Conservation (phyloP, 2,797 vertebrate genomes). For the Dermochelys coriacea region DNA sequence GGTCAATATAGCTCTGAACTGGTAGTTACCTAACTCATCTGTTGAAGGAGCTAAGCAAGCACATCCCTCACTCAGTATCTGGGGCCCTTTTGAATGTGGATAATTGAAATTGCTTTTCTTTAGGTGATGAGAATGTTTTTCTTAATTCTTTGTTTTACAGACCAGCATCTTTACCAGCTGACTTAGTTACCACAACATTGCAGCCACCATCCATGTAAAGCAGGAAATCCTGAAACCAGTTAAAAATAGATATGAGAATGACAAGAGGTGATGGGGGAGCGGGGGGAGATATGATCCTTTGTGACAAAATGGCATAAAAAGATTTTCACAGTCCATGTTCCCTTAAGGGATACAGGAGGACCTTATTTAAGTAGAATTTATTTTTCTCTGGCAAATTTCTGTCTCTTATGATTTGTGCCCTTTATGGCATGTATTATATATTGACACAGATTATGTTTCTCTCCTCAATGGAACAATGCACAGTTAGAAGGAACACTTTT, state of each 20-base stretch:
- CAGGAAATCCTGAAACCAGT: conserved; percentile 17
- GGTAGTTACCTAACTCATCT: neutral
- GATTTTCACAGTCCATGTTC: neutral
- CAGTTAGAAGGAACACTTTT: conserved; percentile 71
- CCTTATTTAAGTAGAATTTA: conserved; percentile 32
- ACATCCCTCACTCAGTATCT: neutral
- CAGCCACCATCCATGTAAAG: neutral
- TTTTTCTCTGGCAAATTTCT: conserved; percentile 9
- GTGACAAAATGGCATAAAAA: neutral
- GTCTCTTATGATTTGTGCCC: conserved; percentile 54
- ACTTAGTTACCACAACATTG: neutral
- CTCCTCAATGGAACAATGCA: conserved; percentile 75
- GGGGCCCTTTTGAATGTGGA: neutral
- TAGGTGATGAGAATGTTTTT: neutral
- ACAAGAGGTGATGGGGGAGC: neutral
- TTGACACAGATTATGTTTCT: conserved; percentile 79
- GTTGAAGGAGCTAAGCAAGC: neutral
- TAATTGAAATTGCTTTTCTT: neutral
- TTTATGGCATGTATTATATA: conserved; percentile 68
- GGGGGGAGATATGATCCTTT: conserved; percentile 18
- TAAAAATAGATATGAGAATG: neutral
- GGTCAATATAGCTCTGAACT: neutral
- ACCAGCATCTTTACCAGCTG: neutral
- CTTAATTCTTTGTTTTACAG: neutral
- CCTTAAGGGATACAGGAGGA: neutral